Evolutionary conservation across 2,888 invertebrate genomes (phyloP), one percentile per base, ranked within the genome.

Genomic region (Petrophora chlorosata): DNA sequence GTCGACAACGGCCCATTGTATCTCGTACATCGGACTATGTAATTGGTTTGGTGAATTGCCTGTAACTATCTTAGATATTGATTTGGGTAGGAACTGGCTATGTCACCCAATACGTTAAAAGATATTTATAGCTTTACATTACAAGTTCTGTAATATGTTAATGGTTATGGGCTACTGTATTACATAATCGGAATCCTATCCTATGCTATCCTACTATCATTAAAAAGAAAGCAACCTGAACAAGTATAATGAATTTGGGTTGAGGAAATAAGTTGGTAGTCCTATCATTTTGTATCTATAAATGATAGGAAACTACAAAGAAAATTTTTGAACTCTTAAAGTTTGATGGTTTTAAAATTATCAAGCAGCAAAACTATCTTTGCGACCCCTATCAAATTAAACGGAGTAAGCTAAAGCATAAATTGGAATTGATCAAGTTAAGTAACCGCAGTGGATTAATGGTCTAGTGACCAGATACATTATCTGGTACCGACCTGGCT

Each of bases 371-470:
- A 22, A 39, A 34, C 29, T 3, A 29, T 9, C 10, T 26, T 10
- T 17, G 22, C 32, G 5, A 22, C 16, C 12, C 23, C 22, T 35
- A n/a, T 35, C 26, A 44, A 47, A 44, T 19, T 49, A 35, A 53
- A 45, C 38, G 53, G 61, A 65, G 59, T 65, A 61, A 61, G 67
- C 68, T 45, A 32, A 52, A 48, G 59, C 63, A 65, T 73, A 76
- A 79, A 79, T 77, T 72, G 69, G 75, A 73, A 76, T 77, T 82
- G 82, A 86, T 85, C 82, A 82, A 82, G 79, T 81, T 81, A 84
- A 85, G 82, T 84, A 81, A 85, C 87, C 85, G 68, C 82, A 82
- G 55, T 70, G 65, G 69, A 87, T 88, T 85, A 84, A 87, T 87
- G 73, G 82, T 70, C 65, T 60, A 65, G 73, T 79, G 82, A 82